A percentile compares a stretch with the other conserved stretches of the same genome.
These are phyloP conservation scores for Ctenochaetus hawaiiensis DNA, from an alignment of 2,797 vertebrate species.

Conservation along the genomic window DNA sequence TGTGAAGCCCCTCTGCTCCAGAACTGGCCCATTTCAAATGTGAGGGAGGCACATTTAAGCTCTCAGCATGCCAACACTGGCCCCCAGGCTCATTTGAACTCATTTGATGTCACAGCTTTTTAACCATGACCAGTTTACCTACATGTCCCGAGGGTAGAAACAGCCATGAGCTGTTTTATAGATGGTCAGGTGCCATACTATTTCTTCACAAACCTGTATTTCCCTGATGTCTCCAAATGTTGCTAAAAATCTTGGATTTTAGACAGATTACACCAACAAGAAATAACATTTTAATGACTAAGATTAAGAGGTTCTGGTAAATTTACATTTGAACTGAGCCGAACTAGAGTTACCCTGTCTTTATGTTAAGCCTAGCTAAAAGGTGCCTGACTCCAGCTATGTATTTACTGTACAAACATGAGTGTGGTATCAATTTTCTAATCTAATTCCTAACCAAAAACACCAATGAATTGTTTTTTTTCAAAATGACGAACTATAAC, in stretches of 20 bases:
- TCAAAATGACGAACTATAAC: neutral
- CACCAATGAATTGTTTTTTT: neutral
- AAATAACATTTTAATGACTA: neutral
- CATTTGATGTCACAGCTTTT: constrained; percentile 46
- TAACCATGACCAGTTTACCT: constrained; percentile 18
- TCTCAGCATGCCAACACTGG: constrained; percentile 24
- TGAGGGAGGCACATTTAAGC: constrained; percentile 41
- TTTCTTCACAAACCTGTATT: neutral
- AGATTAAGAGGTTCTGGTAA: neutral
- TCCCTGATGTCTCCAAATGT: neutral
- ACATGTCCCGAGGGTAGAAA: neutral
- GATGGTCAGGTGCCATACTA: neutral
- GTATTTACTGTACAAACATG: neutral
- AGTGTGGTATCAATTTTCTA: neutral
- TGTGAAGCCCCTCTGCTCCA: constrained; percentile 48
- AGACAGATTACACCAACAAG: neutral
- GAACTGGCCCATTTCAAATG: constrained; percentile 57
- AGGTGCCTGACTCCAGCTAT: neutral
- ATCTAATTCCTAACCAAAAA: neutral
- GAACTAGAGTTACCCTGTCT: neutral
- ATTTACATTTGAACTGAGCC: neutral
- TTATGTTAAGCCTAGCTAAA: neutral
- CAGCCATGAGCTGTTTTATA: neutral
- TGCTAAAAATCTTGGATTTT: neutral
- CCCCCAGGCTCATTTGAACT: constrained; percentile 45